Base-by-base conservation (phyloP, 2,113 vertebrate species). In the Pseudorasbora parva region DNA sequence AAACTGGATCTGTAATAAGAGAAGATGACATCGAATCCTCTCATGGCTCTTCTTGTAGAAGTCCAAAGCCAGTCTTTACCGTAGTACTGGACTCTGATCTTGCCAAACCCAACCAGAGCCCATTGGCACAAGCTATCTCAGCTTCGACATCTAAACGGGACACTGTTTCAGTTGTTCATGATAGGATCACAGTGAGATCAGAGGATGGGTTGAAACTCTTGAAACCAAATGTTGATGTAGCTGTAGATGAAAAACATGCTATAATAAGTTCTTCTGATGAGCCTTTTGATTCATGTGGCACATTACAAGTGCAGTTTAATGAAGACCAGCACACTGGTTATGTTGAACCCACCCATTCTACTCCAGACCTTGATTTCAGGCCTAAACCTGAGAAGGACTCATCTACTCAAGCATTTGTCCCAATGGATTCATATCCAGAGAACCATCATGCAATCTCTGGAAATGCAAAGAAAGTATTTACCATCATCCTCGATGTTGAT, bases 401-500 rank as follows among this genome's bases (percentile, higher is more conserved):
- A 33, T 37, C 49, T 6, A 60, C 14, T 79, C 75, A 37, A 49
- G 23, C 11, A 17, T 15, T 49, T 84, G 43, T 51, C 49, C 37
- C 3, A 37, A 21, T 8, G 27, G 15, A 9, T 12, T 0, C 17
- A 62, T 17, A 27, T n/a, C 45, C 33, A 37, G 54, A 37, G 14
- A 43, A 59, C 60, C 23, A 72, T 23, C 19, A 78, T 59, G 56
- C 3, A 59, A 78, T 56, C 37, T 33, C 77, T 79, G 75, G 1
- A 43, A 59, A 57, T 64, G 41, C 45, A 64, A 88, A 81, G 59
- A 84, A 76, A 83, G 82, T 86, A 15, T 84, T 69, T 66, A 85
- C 82, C 21, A 83, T 86, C 43, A 12, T 88, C 64, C 57, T 86
- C 8, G 81, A 88, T 45, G 43, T 75, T 74, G 59, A 81, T 81